Conservation (phyloP, 1,140 invertebrate species). For the Drosophila seguyi region DNA sequence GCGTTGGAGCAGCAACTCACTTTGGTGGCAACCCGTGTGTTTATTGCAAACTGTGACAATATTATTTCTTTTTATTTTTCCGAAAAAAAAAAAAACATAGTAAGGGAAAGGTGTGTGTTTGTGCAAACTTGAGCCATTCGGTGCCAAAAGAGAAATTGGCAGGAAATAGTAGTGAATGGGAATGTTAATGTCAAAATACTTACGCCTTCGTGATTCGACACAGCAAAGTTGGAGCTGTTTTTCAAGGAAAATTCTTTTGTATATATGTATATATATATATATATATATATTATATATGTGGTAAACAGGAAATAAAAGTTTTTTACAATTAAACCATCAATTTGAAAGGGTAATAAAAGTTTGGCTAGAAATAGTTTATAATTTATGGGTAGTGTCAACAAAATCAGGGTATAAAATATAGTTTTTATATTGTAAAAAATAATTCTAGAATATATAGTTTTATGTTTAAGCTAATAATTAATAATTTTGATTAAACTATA, state of each 20-base stretch:
- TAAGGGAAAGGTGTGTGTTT: not conserved
- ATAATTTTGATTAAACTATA: no score
- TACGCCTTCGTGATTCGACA: conserved; percentile 17
- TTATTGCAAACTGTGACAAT: conserved; percentile 80
- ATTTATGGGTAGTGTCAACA: not conserved
- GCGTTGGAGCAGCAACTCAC: conserved; percentile 18
- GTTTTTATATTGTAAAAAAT: no score
- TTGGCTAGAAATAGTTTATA: not conserved
- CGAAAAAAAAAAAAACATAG: conserved; percentile 5
- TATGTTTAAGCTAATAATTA: no score
- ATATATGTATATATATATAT: no score
- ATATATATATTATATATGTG: no score
- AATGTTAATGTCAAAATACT: conserved; percentile 30
- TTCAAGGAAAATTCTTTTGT: not conserved
- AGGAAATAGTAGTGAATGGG: conserved; percentile 51
- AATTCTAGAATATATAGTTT: no score
- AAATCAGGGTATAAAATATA: no score
- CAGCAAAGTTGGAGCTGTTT: not conserved
- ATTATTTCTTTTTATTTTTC: conserved; percentile 20
- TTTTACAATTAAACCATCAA: not conserved
- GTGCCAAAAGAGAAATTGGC: conserved; percentile 49
- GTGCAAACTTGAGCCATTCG: conserved; percentile 12
- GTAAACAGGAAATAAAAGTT: not conserved
- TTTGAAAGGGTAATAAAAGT: not conserved
- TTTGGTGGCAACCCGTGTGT: conserved; percentile 37